phyloP scores from a whole-genome alignment of 2,797 vertebrate genomes.

The Dendrocincla tyrannina region DNA sequence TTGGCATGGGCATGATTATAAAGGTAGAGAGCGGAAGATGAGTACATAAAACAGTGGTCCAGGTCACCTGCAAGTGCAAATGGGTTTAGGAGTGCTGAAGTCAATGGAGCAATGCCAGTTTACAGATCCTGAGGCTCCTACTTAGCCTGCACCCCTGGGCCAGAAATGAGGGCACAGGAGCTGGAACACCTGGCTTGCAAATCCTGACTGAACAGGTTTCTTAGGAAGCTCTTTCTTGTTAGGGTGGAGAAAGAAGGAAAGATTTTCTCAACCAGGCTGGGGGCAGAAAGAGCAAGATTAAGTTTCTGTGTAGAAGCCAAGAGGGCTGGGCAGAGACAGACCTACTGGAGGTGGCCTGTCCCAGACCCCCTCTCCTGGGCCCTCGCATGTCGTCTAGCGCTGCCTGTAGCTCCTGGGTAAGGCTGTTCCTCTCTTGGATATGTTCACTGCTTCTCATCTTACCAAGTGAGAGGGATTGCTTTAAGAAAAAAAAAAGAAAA shows the following conservation, averaged over 20 bases:
- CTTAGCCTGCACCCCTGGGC: neutral
- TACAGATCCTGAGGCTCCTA: neutral
- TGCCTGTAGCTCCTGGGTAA: neutral
- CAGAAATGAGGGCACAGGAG: neutral
- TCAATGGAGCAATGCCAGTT: neutral
- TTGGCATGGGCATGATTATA: neutral
- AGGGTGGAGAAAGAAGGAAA: neutral
- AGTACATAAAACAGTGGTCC: neutral
- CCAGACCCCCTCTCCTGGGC: neutral
- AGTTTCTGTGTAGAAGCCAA: neutral
- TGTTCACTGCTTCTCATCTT: neutral
- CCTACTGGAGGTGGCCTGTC: neutral
- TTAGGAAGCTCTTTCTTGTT: neutral
- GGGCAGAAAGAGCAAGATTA: neutral
- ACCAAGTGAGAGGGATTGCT: neutral
- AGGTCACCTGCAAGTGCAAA: neutral
- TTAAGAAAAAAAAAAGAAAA: neutral
- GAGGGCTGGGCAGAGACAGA: neutral
- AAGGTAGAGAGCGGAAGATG: neutral
- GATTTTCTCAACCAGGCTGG: neutral
- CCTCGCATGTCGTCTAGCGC: fast-evolving
- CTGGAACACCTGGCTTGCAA: neutral
- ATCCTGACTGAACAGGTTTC: neutral
- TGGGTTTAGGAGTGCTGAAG: neutral
- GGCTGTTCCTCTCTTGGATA: neutral